Evolutionary conservation across 2,113 vertebrate species (phyloP).

Genomic region (Burhinus bistriatus): DNA sequence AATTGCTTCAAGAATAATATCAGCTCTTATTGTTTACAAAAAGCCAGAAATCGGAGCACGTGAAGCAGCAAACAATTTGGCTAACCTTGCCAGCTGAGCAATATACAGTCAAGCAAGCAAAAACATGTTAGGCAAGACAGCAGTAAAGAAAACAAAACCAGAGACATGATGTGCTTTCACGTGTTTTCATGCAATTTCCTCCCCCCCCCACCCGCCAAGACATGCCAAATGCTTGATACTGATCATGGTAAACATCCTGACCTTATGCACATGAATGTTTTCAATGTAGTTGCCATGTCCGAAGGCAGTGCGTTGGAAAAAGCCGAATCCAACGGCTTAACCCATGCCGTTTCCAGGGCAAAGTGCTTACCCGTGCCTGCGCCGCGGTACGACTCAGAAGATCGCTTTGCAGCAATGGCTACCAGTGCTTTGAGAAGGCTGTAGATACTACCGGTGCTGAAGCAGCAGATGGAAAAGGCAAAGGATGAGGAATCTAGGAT

Average conservation of each 20-base stretch:
- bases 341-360: too few species aligned
- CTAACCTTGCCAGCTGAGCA: not conserved
- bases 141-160: not conserved
- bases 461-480: not conserved
- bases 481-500: not conserved
- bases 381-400: rapidly evolving
- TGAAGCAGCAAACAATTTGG: not conserved
- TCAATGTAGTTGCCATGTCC: rapidly evolving
- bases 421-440: not conserved
- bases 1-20: not conserved
- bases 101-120: not conserved
- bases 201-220: not conserved
- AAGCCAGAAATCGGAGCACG: rapidly evolving
- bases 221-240: not conserved
- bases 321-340: not conserved
- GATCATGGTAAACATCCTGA: rapidly evolving
- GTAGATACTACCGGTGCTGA: too few species aligned
- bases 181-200: not conserved
- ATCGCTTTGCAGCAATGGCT: not conserved
- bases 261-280: rapidly evolving
- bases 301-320: not conserved
- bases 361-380: not conserved
- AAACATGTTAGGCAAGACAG: not conserved
- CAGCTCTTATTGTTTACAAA: not conserved
- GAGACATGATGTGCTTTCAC: not conserved